Conservation (phyloP, 2,888 invertebrate species). For the Ectemnius cavifrons region DNA sequence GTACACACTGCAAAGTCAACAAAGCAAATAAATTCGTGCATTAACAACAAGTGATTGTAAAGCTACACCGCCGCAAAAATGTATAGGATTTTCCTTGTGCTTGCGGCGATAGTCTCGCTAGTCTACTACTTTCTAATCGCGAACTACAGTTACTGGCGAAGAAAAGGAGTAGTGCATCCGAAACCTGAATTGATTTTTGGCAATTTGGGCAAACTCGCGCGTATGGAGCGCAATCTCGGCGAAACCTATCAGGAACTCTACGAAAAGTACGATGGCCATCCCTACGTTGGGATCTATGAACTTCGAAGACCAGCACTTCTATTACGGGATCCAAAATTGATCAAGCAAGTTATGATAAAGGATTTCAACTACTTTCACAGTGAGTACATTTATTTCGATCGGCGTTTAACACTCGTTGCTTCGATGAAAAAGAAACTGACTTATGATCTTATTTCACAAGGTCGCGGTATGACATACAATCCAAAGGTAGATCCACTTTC, state of each 20-base stretch:
- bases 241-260: not conserved
- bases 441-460: not conserved
- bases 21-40: too few species aligned
- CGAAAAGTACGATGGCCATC: not conserved
- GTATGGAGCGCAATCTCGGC: not conserved
- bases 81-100: not conserved
- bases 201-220: not conserved
- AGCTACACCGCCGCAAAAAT: not conserved
- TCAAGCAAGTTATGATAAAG: constrained; percentile 66
- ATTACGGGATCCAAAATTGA: constrained; percentile 64
- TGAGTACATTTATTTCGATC: constrained; percentile 17
- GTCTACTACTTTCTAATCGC: not conserved
- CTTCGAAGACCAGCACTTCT: constrained; percentile 63
- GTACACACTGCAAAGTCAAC: too few species aligned
- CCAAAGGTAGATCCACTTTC: constrained; percentile 61
- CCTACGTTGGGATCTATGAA: not conserved
- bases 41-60: too few species aligned
- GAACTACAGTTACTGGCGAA: not conserved
- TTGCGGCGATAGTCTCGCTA: not conserved
- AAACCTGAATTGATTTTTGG: not conserved
- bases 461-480: not conserved
- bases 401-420: not conserved
- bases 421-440: not conserved
- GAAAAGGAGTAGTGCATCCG: not conserved
- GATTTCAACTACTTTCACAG: constrained; percentile 68